Evolutionary conservation across 1,140 invertebrate species (phyloP).

Genomic region (Chrysoperla carnea): DNA sequence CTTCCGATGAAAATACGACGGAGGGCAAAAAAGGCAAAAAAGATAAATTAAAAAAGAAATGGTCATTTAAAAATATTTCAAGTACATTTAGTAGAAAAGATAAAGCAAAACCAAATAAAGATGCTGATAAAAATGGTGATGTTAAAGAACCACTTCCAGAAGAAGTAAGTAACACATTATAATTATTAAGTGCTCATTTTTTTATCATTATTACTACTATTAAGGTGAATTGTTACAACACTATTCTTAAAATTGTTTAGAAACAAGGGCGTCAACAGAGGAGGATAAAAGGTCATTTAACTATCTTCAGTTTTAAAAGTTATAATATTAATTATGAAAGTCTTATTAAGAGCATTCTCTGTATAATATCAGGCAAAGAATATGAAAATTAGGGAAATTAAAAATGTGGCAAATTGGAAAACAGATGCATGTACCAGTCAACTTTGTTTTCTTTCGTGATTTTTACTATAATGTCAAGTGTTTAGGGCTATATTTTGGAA

Average conservation of each 20-base stretch:
- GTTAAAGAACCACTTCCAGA: slow-evolving; percentile 20
- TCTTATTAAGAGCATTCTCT: no score
- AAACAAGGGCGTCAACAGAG: not conserved
- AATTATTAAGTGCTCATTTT: not conserved
- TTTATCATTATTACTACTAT: not conserved
- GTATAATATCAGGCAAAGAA: no score
- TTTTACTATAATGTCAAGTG: no score
- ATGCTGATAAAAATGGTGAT: slow-evolving; percentile 27
- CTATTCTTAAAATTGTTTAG: not conserved
- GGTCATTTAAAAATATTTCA: slow-evolving; percentile 68
- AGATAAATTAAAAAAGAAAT: slow-evolving; percentile 71
- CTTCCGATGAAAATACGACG: slow-evolving; percentile 30
- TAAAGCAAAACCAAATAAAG: slow-evolving; percentile 58
- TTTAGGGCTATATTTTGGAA: no score
- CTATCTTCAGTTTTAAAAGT: no score
- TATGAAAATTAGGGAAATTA: no score
- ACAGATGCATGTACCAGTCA: no score
- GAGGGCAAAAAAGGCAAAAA: slow-evolving; percentile 49
- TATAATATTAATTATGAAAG: no score
- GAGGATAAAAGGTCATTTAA: no score
- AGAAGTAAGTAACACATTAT: slow-evolving; percentile 11
- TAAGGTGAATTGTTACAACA: not conserved
- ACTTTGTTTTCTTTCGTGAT: no score
- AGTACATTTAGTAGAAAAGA: slow-evolving; percentile 55
- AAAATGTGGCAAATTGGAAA: no score